These are phyloP conservation scores for Cantharis nigra DNA, from an alignment of 2,888 invertebrate species.

Conservation along the genomic window DNA sequence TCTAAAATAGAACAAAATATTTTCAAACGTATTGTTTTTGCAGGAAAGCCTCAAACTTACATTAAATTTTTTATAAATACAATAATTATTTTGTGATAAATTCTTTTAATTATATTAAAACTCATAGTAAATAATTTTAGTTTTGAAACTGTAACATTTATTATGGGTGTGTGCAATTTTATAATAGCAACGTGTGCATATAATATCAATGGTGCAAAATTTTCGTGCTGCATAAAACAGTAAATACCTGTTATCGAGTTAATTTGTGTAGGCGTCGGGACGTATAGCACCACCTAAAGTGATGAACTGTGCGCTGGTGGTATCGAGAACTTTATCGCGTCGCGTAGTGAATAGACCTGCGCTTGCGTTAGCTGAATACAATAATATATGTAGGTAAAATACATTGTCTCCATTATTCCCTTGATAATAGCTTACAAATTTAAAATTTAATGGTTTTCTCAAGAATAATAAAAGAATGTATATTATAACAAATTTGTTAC, in stretches of 20 bases:
- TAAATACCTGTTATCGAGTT: slow-evolving; percentile 27
- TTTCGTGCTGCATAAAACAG: slow-evolving; percentile 9
- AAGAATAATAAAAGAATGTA: neutral
- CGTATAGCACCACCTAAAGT: slow-evolving; percentile 18
- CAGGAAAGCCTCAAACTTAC: neutral
- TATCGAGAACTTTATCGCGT: slow-evolving; percentile 24
- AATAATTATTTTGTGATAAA: neutral
- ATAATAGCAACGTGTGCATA: slow-evolving; percentile 5
- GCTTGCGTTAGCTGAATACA: slow-evolving; percentile 15
- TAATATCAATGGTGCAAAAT: slow-evolving; percentile 10
- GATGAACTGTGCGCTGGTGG: slow-evolving; percentile 27
- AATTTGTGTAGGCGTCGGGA: slow-evolving; percentile 10
- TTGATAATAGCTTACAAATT: neutral
- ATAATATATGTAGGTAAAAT: neutral
- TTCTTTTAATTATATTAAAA: neutral
- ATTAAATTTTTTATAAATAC: neutral
- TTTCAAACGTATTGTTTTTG: neutral
- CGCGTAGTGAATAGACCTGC: slow-evolving; percentile 25
- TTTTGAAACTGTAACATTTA: neutral
- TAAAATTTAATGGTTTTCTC: neutral
- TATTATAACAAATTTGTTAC: neutral
- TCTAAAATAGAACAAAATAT: neutral
- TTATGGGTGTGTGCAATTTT: neutral
- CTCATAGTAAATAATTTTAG: neutral
- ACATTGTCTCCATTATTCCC: neutral